Base-by-base conservation (phyloP, 2,797 vertebrate genomes). In the Mastacembelus armatus region DNA sequence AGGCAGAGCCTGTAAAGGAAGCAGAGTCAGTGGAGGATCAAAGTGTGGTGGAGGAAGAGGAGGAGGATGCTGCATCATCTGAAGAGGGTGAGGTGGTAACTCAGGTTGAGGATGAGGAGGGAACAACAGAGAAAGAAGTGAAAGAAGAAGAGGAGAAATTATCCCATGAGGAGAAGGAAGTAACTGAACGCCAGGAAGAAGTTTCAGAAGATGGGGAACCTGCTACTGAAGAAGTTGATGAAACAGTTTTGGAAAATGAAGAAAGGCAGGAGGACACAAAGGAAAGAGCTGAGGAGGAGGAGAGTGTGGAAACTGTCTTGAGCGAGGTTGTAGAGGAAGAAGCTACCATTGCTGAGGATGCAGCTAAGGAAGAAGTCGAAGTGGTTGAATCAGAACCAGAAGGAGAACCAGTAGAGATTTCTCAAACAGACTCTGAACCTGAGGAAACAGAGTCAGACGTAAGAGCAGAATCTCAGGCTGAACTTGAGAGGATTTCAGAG, bases 121-220 rank as follows among this genome's bases (percentile, higher is more conserved):
- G 79, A 22, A 44, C 69, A 16, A 39, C 14, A 1, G 48, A 38
- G 9, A 65, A 66, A 52, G 52, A 54, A 24, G 16, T 45, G 21
- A 43, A 15, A 22, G 58, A 59, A 40, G 32, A 22, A 36, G 64
- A 27, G 14, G 77, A 63, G 10, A 63, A 74, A 27, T 50, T 51
- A 27, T 18, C 62, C 16, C 55, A 64, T 3, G 71, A 65, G 38
- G 61, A 77, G 47, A 62, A 78, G 16, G 77, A 71, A 38, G 39
- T 24, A 36, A 52, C 18, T 26, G 60, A 66, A 56, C 55, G 32
- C 55, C 57, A 68, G 11, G 65, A 70, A 38, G 66, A 55, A 18
- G 58, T 27, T 26, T 30, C 48, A 49, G 59, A 61, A 9, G 40
- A 39, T 42, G 49, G 70, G 0, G 57, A 77, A 38, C 26, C 68